Evolutionary conservation across 1,140 invertebrate genomes (phyloP).

Genomic region (Bradysia coprophila): DNA sequence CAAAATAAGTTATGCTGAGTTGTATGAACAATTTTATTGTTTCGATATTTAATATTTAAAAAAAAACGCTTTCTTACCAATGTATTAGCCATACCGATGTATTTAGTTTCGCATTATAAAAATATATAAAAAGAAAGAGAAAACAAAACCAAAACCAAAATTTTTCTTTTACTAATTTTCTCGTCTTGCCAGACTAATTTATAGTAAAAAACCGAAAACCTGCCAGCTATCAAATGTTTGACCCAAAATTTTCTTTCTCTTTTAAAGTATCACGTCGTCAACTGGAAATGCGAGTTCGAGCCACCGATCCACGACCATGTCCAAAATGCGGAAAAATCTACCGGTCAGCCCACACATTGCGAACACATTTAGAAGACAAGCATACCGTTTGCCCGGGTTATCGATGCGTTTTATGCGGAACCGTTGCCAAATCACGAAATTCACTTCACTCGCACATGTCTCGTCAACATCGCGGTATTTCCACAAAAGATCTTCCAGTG

Average conservation of each 20-base stretch:
- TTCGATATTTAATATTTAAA: neutral
- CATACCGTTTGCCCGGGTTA: conserved; percentile 84
- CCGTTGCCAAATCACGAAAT: conserved; percentile 78
- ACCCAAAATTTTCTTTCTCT: too few species aligned
- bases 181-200: too few species aligned
- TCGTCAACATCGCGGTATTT: conserved; percentile 76
- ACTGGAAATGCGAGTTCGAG: conserved; percentile 67
- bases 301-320: conserved; percentile 77
- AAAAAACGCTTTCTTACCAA: conserved; percentile 1
- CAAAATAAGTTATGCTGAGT: too few species aligned
- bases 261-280: conserved; percentile 48
- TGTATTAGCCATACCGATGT: neutral
- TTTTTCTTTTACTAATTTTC: conserved; percentile 1
- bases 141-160: conserved; percentile 3
- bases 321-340: conserved; percentile 88
- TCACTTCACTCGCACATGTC: conserved; percentile 85
- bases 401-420: conserved; percentile 75
- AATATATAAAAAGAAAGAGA: neutral
- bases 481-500: conserved; percentile 78
- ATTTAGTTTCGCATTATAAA: neutral
- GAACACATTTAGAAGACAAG: conserved; percentile 81
- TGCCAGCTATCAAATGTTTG: too few species aligned
- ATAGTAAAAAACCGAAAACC: too few species aligned
- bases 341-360: conserved; percentile 69
- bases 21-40: too few species aligned